Base-by-base conservation (phyloP, 1,140 invertebrate genomes). In the Belonocnema kinseyi region DNA sequence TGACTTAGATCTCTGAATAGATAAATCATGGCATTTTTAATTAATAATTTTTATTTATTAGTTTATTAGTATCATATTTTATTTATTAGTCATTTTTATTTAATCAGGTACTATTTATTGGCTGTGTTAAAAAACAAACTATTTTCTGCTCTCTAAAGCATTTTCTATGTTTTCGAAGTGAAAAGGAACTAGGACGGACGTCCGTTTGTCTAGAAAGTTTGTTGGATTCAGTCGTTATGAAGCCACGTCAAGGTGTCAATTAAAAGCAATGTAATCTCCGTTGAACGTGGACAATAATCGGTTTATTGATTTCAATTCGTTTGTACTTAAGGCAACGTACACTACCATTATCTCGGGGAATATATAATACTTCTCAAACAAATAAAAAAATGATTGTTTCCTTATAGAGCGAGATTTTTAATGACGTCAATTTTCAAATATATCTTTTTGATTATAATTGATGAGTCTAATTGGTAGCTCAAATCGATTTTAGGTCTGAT, bases 281-380 rank as follows among this genome's bases (percentile, higher is more conserved):
- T 81, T 87, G 72, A 81, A 79, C 78, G 70, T 80, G 70, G 46
- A 82, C 77, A 87, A 88, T 88, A 88, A 88, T 88, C 87, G 83
- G 84, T 82, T 88, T 88, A 88, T 88, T 88, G 88, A 89, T 88
- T 88, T 88, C 80, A 82, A 85, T 82, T 87, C 77, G 82, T 79
- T 72, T 71, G 73, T 74, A 78, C 76, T 50, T 85, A 82, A 86
- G 80, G 78, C 75, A 61, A 72, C 72, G 51, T 82, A 54, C 71
- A 83, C 80, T 82, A 83, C 72, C 56, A 77, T 46, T 46, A 8
- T 11, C 40, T 46, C 40, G 10, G 4, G 40, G 40, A 46, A 46
- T 46, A 46, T 46, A 11, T 7, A 1, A 10, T 46, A 46, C 4
- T 11, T 46, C 7, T 46, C 40, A 46, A 11, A 6, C 10, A 46